Percentiles rank a stretch among this genome's conserved stretches.
These are phyloP conservation scores for Amblyjoppa fuscipennis DNA, from an alignment of 2,888 invertebrate species.

Conservation along the genomic window DNA sequence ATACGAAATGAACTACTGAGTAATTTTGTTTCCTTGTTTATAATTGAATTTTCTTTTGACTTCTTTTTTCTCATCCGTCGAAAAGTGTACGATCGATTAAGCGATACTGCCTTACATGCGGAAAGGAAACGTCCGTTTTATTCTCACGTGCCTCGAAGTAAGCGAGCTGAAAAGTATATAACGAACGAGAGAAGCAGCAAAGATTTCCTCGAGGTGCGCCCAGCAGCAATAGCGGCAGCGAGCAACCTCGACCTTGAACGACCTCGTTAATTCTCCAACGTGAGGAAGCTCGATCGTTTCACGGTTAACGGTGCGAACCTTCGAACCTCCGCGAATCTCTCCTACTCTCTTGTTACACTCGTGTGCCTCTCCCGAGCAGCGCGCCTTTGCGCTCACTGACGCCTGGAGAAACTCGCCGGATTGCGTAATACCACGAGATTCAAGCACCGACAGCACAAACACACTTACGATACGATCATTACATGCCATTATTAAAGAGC, in stretches of 20 bases:
- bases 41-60: not conserved
- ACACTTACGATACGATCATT: conserved; percentile 30
- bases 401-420: conserved; percentile 53
- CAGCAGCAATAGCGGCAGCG: conserved; percentile 32
- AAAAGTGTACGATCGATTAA: not conserved
- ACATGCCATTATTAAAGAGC: conserved; percentile 33
- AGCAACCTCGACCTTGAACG: conserved; percentile 72
- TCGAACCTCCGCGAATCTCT: conserved; percentile 66
- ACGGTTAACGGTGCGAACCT: conserved; percentile 70
- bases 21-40: not conserved
- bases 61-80: not conserved
- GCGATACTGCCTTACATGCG: not conserved
- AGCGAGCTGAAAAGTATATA: not conserved
- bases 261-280: conserved; percentile 72
- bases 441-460: conserved; percentile 20
- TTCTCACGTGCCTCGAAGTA: conserved; percentile 10
- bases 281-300: conserved; percentile 73
- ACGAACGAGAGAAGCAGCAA: conserved; percentile 6
- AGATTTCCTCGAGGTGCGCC: conserved; percentile 46
- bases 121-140: conserved; percentile 6
- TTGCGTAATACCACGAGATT: conserved; percentile 58
- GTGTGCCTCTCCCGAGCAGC: conserved; percentile 49
- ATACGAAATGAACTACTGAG: not conserved
- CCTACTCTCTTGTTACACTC: conserved; percentile 31
- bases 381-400: conserved; percentile 57